These are phyloP conservation scores for Lanistes nyassanus DNA, from an alignment of 1,140 invertebrate species.

Conservation along the genomic window DNA sequence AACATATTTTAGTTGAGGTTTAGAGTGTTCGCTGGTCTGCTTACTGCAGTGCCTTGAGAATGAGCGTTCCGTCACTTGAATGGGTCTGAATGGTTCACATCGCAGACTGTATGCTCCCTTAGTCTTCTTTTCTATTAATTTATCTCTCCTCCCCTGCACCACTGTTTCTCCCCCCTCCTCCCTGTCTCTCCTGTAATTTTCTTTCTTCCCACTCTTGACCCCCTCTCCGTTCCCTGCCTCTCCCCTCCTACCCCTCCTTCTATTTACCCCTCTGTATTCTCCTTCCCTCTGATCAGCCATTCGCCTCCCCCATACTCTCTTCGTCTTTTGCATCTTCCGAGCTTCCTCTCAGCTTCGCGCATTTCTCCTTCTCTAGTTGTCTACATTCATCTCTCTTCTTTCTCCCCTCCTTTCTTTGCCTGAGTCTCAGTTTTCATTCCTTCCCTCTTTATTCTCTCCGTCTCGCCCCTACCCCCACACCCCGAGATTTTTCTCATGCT, in stretches of 20 bases:
- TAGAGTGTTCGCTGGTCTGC: not conserved
- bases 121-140: not conserved
- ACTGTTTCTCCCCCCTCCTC: not conserved
- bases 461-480: not conserved
- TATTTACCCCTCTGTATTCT: not conserved
- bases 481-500: not conserved
- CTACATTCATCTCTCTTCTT: not conserved
- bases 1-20: no score
- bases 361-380: not conserved
- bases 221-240: not conserved
- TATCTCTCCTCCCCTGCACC: not conserved
- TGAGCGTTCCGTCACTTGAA: not conserved
- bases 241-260: not conserved
- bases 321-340: not conserved
- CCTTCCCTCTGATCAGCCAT: not conserved
- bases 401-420: not conserved
- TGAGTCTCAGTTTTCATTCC: not conserved
- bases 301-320: not conserved
- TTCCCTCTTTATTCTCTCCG: not conserved
- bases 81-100: not conserved
- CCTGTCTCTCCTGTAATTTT: no score
- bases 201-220: not conserved
- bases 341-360: not conserved
- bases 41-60: not conserved
- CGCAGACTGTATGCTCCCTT: not conserved